A percentile compares a stretch with the other conserved stretches of the same genome.
These are phyloP conservation scores for Delphinus delphis DNA, from an alignment of 2,113 vertebrate genomes.

Conservation along the genomic window DNA sequence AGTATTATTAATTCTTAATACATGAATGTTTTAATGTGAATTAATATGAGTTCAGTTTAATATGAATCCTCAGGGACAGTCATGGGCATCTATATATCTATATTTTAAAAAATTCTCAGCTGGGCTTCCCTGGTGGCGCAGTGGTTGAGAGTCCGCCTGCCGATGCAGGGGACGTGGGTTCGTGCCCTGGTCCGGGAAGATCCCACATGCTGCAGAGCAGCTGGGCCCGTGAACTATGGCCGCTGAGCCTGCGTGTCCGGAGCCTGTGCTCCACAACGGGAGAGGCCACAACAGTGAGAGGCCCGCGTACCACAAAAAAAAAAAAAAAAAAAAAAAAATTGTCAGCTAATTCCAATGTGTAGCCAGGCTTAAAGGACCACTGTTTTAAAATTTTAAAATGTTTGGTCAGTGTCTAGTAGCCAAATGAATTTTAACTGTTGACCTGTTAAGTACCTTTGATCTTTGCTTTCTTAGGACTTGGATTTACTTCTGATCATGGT, in stretches of 20 bases:
- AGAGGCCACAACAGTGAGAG: no score
- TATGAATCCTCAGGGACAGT: background rate
- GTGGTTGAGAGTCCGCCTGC: no score
- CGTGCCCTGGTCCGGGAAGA: no score
- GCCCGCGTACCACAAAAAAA: no score
- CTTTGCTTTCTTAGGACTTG: background rate
- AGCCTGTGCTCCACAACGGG: no score
- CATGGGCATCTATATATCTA: background rate
- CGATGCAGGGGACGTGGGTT: no score
- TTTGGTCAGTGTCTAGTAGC: background rate
- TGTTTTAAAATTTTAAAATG: background rate
- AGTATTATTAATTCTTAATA: background rate
- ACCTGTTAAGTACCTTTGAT: background rate
- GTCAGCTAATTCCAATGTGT: background rate
- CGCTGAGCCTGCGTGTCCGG: no score
- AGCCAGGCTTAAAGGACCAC: background rate
- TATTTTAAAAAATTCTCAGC: background rate
- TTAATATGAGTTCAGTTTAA: background rate
- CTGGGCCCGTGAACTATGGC: no score
- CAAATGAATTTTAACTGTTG: background rate
- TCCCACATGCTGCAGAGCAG: no score
- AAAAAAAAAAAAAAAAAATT: background rate
- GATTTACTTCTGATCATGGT: background rate
- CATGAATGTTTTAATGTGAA: background rate
- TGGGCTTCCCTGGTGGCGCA: no score